Percentiles rank a stretch among this genome's conserved stretches.
Conservation (phyloP, 2,888 invertebrate species). For the Tyria jacobaeae region DNA sequence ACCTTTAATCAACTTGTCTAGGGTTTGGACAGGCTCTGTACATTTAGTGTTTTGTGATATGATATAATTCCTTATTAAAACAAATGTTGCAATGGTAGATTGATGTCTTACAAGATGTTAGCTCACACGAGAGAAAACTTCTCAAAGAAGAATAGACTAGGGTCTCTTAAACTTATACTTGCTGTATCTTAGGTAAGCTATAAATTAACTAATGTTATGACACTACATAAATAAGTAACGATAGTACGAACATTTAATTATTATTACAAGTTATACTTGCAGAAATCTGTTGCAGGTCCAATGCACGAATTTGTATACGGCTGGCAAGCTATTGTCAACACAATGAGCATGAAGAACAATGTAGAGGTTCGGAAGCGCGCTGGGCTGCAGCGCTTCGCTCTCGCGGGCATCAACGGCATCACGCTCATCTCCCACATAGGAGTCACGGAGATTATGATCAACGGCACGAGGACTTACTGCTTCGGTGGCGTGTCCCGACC, state of each 20-base stretch:
- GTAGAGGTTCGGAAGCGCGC: conserved; percentile 82
- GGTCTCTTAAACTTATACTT: no score
- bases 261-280: no score
- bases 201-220: no score
- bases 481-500: conserved; percentile 80
- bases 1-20: not conserved
- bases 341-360: conserved; percentile 84
- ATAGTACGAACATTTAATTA: no score
- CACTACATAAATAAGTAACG: no score
- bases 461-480: conserved; percentile 79
- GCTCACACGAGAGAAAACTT: no score
- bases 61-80: no score
- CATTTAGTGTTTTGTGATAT: not conserved
- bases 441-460: conserved; percentile 82
- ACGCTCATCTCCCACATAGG: conserved; percentile 81
- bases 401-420: conserved; percentile 83
- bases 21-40: not conserved
- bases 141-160: no score
- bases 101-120: no score
- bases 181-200: no score
- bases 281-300: conserved; percentile 62
- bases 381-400: conserved; percentile 78
- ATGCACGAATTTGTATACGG: conserved; percentile 84
- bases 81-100: no score
- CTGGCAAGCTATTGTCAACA: conserved; percentile 84